phyloP scores from a whole-genome alignment of 2,113 vertebrate genomes.

The Anarhynchus alexandrinus region DNA sequence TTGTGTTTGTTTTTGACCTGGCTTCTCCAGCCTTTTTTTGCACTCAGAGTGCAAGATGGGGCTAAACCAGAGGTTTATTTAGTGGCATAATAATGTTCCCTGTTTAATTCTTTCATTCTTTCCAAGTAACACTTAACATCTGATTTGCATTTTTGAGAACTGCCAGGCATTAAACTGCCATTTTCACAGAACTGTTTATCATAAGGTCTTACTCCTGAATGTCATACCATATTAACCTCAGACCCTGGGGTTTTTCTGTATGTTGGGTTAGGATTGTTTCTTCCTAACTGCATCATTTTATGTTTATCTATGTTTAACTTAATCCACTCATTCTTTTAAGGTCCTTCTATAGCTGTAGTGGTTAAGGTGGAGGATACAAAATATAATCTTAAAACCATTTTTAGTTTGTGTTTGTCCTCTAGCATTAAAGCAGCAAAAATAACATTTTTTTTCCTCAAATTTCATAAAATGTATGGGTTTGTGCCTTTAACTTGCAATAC shows the following conservation, averaged over 20 bases:
- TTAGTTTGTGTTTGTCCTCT: neutral
- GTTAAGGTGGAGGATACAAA: neutral
- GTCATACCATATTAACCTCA: neutral
- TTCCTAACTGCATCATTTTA: neutral
- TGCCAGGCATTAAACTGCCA: neutral
- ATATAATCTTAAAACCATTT: neutral
- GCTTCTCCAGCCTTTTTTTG: neutral
- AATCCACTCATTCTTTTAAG: neutral
- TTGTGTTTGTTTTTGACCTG: neutral
- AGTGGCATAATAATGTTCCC: neutral
- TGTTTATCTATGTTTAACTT: neutral
- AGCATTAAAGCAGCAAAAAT: neutral
- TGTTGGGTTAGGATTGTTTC: neutral
- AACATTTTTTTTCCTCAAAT: neutral
- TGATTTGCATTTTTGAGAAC: neutral
- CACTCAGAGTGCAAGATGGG: neutral
- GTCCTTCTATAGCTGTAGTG: neutral
- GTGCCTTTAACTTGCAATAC: neutral
- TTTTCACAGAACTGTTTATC: neutral
- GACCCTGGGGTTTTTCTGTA: neutral
- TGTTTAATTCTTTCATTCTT: neutral
- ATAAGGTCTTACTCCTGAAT: neutral
- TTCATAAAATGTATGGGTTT: neutral
- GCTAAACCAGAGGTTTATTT: neutral
- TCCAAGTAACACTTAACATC: neutral